Evolutionary conservation across 2,888 invertebrate genomes (phyloP).

Genomic region (Thymelicus sylvestris): DNA sequence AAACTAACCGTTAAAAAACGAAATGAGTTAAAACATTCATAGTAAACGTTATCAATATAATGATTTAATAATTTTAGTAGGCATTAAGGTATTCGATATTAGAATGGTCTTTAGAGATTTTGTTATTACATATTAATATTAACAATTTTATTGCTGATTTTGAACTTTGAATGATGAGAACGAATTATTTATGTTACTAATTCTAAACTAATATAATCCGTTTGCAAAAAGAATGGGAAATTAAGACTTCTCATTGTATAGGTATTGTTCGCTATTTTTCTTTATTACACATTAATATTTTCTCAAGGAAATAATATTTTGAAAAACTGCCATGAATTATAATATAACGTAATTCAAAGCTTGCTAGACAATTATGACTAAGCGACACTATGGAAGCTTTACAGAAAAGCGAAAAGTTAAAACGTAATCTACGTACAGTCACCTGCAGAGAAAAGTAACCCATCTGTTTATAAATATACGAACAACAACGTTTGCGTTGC

Average conservation of each 20-base stretch:
- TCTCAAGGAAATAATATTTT: no score
- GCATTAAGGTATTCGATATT: slow-evolving; percentile 36
- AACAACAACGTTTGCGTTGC: no score
- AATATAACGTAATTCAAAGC: no score
- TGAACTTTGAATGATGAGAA: slow-evolving; percentile 32
- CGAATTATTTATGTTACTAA: slow-evolving; percentile 26
- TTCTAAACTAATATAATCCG: slow-evolving; percentile 17
- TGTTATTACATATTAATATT: slow-evolving; percentile 34
- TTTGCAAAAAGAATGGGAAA: slow-evolving; percentile 2
- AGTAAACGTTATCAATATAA: slow-evolving; percentile 35
- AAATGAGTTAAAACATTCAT: slow-evolving; percentile 46
- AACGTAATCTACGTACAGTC: no score
- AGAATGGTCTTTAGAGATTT: slow-evolving; percentile 33
- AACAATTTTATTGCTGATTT: slow-evolving; percentile 36
- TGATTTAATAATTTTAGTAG: slow-evolving; percentile 35
- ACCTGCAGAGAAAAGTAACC: no score
- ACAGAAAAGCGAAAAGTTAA: no score
- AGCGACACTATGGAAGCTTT: no score
- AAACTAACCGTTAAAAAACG: slow-evolving; percentile 47
- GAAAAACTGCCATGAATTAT: no score
- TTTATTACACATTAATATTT: no score
- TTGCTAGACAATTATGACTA: no score
- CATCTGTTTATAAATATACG: no score
- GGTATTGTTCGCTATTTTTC: no score
- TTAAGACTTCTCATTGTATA: neutral